These are phyloP conservation scores for Catharus bicknelli DNA, from an alignment of 2,113 vertebrate genomes.

Conservation along the genomic window DNA sequence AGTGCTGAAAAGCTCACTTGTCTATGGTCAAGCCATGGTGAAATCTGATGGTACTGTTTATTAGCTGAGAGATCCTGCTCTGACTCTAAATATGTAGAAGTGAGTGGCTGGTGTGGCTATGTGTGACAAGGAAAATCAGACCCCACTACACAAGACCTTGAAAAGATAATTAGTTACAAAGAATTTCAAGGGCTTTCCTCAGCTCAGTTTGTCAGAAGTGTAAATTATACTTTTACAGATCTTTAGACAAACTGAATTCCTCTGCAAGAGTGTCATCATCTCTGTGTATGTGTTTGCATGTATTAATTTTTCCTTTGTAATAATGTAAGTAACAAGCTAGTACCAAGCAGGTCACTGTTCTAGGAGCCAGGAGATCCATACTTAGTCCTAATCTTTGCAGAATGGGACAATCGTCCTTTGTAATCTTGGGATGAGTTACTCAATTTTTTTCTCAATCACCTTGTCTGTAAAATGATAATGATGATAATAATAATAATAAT, in stretches of 20 bases:
- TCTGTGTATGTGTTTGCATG: not conserved
- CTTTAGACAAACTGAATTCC: not conserved
- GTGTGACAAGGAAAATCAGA: not conserved
- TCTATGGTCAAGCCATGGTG: constrained; percentile 18
- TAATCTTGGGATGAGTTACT: not conserved
- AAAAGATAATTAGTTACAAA: not conserved
- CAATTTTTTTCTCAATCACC: not conserved
- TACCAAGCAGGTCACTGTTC: not conserved
- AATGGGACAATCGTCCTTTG: not conserved
- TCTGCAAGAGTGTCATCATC: not conserved
- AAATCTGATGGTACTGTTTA: constrained; percentile 55
- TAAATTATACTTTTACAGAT: not conserved
- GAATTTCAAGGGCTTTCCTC: constrained; percentile 7
- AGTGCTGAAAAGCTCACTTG: constrained; percentile 70
- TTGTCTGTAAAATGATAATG: not conserved
- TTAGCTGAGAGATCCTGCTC: constrained; percentile 46
- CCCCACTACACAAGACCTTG: not conserved
- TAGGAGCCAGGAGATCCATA: not conserved
- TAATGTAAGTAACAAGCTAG: not conserved
- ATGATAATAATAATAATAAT: not conserved
- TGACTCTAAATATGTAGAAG: constrained; percentile 21
- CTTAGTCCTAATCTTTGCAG: not conserved
- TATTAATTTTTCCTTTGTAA: not conserved
- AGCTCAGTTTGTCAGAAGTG: not conserved
- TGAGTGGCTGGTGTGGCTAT: not conserved